A percentile compares a stretch with the other conserved stretches of the same genome.
Conservation (phyloP, 1,140 invertebrate genomes). For the Dolichoris vasculosae region DNA sequence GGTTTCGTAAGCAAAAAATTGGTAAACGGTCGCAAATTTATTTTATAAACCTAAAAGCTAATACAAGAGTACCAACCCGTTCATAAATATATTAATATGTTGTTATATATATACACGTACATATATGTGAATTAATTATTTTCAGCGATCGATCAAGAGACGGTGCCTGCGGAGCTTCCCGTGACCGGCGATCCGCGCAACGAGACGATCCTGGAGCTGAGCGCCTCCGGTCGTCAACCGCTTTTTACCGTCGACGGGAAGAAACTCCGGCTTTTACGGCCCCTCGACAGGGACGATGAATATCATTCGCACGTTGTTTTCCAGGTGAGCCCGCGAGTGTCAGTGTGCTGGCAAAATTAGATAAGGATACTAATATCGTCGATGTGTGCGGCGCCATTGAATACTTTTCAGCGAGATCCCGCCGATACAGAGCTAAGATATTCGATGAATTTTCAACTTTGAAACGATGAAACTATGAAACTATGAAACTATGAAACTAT, state of each 20-base stretch:
- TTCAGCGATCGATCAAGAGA: conserved; percentile 87
- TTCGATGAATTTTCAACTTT: no score
- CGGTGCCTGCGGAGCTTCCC: conserved; percentile 85
- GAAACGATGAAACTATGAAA: no score
- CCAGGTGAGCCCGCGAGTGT: conserved; percentile 77
- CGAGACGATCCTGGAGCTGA: conserved; percentile 85
- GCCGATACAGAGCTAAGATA: no score
- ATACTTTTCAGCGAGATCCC: background rate
- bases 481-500: no score
- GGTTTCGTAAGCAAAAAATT: no score
- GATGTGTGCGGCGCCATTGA: background rate
- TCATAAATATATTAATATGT: no score
- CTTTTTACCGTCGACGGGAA: conserved; percentile 90
- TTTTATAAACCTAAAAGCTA: no score
- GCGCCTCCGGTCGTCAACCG: conserved; percentile 84
- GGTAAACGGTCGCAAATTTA: no score
- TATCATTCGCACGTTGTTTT: conserved; percentile 91
- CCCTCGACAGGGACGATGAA: conserved; percentile 89
- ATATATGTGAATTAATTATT: conserved; percentile 47
- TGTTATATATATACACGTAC: background rate
- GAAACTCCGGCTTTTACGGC: conserved; percentile 83
- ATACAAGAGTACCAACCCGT: no score
- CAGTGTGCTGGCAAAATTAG: no score
- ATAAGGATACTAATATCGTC: background rate
- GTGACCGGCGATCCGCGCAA: conserved; percentile 87